These are phyloP conservation scores for Myopa tessellatipennis DNA, from an alignment of 2,888 invertebrate species.

Conservation along the genomic window DNA sequence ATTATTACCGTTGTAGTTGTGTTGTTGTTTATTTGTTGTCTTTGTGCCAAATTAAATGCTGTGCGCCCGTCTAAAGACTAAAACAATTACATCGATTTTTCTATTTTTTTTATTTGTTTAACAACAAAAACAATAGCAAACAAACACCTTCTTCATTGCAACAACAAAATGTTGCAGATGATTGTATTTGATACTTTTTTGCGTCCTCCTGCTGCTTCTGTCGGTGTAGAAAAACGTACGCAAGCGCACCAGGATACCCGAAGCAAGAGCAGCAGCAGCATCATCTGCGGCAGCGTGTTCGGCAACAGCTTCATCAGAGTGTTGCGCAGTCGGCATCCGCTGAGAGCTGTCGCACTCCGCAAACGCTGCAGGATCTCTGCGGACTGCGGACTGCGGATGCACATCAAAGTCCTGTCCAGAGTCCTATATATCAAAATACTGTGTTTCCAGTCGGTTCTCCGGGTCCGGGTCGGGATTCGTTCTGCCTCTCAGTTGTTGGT, in stretches of 20 bases:
- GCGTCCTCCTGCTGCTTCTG: constrained; percentile 58
- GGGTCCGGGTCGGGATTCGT: not conserved
- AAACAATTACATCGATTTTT: too few species aligned
- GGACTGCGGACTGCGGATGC: constrained; percentile 7
- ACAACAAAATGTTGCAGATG: constrained; percentile 51
- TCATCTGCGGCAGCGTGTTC: not conserved
- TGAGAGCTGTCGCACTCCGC: not conserved
- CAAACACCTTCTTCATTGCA: constrained; percentile 17
- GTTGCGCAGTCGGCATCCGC: not conserved
- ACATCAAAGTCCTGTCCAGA: not conserved
- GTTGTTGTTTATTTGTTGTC: not conserved
- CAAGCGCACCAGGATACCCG: constrained; percentile 55
- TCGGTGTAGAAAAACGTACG: constrained; percentile 58
- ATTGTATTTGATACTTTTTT: constrained; percentile 59
- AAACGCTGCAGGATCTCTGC: constrained; percentile 51
- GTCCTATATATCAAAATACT: not conserved
- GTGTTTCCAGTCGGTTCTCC: not conserved
- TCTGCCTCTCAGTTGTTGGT: constrained; percentile 43
- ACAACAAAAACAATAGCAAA: not conserved
- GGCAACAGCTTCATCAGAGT: not conserved
- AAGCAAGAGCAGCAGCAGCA: constrained; percentile 8
- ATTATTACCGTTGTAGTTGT: not conserved
- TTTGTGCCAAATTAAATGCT: too few species aligned
- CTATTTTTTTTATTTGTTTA: too few species aligned
- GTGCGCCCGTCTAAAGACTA: too few species aligned